Evolutionary conservation across 2,113 vertebrate genomes (phyloP).

Genomic region (Sus scrofa): T2T-Sscrofa CM000812.6:86777501-86778000

Average conservation of each 20-base stretch:
- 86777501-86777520: background rate
- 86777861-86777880: background rate
- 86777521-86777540: background rate
- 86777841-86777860: background rate
- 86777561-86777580: background rate
- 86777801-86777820: background rate
- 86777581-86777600: background rate
- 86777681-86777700: too few relatives aligned
- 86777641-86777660: background rate
- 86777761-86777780: background rate
- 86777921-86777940: background rate
- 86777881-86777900: background rate
- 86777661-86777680: background rate
- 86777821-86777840: background rate
- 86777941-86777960: background rate
- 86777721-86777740: background rate
- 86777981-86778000: background rate
- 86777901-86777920: background rate
- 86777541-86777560: background rate
- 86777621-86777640: background rate
- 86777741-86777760: background rate
- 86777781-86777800: background rate
- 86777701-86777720: background rate
- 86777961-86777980: background rate
- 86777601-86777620: too few relatives aligned